Percentiles rank a stretch among this genome's conserved stretches.
Evolutionary conservation across 2,113 vertebrate genomes (phyloP).

Genomic region (Apistogramma diplotaenia): DNA sequence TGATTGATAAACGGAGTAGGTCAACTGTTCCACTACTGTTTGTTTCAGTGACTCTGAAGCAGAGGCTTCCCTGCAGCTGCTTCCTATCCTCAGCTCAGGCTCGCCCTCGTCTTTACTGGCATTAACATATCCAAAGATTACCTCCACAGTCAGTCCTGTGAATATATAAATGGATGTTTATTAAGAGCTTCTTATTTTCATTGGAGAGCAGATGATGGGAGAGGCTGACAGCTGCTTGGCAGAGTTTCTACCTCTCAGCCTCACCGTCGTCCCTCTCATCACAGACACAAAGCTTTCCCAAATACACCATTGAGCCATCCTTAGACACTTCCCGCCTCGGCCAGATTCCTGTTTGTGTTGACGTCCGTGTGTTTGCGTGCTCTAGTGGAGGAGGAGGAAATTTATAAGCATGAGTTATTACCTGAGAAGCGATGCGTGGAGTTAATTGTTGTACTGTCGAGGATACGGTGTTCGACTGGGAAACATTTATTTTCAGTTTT

Average conservation of each 20-base stretch:
- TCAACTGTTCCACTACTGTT: constrained; percentile 28
- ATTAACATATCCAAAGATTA: constrained; percentile 62
- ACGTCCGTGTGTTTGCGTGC: not conserved
- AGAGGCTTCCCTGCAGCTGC: constrained; percentile 1
- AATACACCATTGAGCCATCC: constrained; percentile 13
- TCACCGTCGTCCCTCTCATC: constrained; percentile 14
- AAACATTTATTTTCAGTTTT: not conserved
- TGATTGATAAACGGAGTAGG: constrained; percentile 43
- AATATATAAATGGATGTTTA: constrained; percentile 43
- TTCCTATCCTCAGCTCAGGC: constrained; percentile 26
- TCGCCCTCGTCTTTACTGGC: constrained; percentile 19
- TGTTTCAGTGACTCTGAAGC: constrained; percentile 7
- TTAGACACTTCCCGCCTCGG: constrained; percentile 1
- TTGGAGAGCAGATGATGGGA: not conserved
- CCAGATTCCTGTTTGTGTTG: constrained; percentile 28
- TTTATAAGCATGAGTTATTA: not conserved
- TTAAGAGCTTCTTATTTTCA: constrained; percentile 48
- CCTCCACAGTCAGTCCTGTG: constrained; percentile 1
- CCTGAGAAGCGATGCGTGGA: not conserved
- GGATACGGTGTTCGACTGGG: not conserved
- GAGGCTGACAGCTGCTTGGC: constrained; percentile 38
- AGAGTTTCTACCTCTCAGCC: constrained; percentile 20
- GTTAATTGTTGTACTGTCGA: not conserved
- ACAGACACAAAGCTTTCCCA: constrained; percentile 7
- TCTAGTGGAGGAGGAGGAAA: not conserved